Conservation (phyloP, 2,888 invertebrate species). For the Andrena minutula region DNA sequence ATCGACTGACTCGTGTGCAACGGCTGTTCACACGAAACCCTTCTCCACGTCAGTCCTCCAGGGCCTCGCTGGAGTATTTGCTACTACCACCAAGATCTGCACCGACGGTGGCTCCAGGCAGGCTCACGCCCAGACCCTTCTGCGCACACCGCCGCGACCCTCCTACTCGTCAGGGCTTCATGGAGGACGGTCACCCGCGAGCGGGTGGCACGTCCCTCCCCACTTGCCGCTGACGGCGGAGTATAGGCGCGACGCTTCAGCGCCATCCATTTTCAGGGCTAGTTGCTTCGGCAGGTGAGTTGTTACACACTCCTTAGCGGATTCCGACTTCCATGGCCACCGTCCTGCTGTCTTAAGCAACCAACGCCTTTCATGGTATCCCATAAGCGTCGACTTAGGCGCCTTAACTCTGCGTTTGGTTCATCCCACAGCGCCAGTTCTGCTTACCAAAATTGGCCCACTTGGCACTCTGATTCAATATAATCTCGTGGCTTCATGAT, state of each 20-base stretch:
- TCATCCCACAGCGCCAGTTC: slow-evolving; percentile 84
- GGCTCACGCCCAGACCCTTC: slow-evolving; percentile 83
- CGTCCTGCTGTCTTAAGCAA: slow-evolving; percentile 89
- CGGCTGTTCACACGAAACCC: slow-evolving; percentile 78
- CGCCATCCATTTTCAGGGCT: slow-evolving; percentile 90
- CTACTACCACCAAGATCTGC: not conserved
- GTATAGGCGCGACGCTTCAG: slow-evolving; percentile 87
- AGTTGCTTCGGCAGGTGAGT: slow-evolving; percentile 89
- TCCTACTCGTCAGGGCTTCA: slow-evolving; percentile 88
- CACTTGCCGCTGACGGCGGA: slow-evolving; percentile 86
- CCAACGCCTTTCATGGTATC: slow-evolving; percentile 87
- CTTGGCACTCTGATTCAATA: slow-evolving; percentile 86
- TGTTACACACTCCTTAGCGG: slow-evolving; percentile 86
- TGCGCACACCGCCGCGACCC: slow-evolving; percentile 77
- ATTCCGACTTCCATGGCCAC: slow-evolving; percentile 91
- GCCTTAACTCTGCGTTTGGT: slow-evolving; percentile 83
- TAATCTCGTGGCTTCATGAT: slow-evolving; percentile 85
- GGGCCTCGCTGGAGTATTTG: not conserved
- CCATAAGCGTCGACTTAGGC: slow-evolving; percentile 74
- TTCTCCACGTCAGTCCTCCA: too few species aligned
- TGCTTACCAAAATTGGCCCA: slow-evolving; percentile 91
- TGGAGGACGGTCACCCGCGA: slow-evolving; percentile 61
- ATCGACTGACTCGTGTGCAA: slow-evolving; percentile 87
- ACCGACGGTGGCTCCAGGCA: slow-evolving; percentile 31
- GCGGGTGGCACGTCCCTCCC: slow-evolving; percentile 60